Conservation (phyloP, 2,888 invertebrate genomes). For the Syritta pipiens region DNA sequence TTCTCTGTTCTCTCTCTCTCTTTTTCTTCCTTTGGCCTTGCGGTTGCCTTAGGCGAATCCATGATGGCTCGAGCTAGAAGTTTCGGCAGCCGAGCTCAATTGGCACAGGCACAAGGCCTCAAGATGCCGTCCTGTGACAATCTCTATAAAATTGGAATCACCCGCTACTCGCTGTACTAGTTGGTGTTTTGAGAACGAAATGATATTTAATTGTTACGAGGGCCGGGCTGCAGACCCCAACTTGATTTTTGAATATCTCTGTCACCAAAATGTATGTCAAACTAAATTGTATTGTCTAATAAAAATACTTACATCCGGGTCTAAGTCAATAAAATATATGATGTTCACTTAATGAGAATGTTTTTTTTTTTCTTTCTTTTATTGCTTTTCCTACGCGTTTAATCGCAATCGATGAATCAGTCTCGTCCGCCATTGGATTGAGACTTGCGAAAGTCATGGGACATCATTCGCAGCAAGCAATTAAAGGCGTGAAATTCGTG, state of each 20-base stretch:
- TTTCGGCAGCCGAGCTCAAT: slow-evolving; percentile 92
- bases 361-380: not conserved
- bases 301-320: slow-evolving; percentile 10
- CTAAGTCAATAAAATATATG: slow-evolving; percentile 41
- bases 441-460: not conserved
- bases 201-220: too few species aligned
- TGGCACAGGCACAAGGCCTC: slow-evolving; percentile 89
- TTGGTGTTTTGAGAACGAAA: not conserved
- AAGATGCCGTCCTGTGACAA: slow-evolving; percentile 90
- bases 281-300: slow-evolving; percentile 35
- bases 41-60: slow-evolving; percentile 85
- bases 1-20: slow-evolving; percentile 43
- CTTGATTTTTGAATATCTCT: too few species aligned
- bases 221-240: too few species aligned
- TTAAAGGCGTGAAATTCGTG: not conserved
- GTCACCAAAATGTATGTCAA: slow-evolving; percentile 62
- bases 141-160: slow-evolving; percentile 81
- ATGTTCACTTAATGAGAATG: slow-evolving; percentile 3
- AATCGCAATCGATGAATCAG: slow-evolving; percentile 2
- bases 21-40: slow-evolving; percentile 18
- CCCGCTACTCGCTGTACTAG: slow-evolving; percentile 73
- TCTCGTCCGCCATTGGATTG: not conserved
- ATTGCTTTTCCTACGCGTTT: not conserved
- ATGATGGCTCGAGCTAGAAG: slow-evolving; percentile 96
- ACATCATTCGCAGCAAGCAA: not conserved